Evolutionary conservation across 2,113 vertebrate genomes (phyloP).

Genomic region (Ptilorrhoa leucosticta): DNA sequence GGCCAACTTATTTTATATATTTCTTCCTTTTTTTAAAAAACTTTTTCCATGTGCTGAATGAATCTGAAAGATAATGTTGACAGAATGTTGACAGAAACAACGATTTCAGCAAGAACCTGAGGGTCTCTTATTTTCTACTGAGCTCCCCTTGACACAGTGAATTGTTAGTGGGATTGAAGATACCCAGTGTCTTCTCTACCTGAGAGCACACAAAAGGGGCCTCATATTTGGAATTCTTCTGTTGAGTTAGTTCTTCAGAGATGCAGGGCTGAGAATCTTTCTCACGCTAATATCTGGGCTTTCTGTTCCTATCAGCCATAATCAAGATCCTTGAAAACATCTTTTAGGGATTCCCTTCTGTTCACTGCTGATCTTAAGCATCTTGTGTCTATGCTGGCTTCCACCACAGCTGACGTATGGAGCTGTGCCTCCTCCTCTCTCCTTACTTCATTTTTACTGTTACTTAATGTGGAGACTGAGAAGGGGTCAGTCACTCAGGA

Average conservation of each 20-base stretch:
- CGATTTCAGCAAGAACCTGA: not conserved
- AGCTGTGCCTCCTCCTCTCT: not conserved
- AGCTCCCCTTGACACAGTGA: not conserved
- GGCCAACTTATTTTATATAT: not conserved
- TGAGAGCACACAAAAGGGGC: not conserved
- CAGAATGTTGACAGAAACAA: not conserved
- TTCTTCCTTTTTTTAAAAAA: rapidly evolving
- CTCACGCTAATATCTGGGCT: not conserved
- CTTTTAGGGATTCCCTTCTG: not conserved
- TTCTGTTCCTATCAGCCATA: not conserved
- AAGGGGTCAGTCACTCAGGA: not conserved
- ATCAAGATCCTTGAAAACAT: not conserved
- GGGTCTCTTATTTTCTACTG: not conserved
- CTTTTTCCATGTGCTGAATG: not conserved
- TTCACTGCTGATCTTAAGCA: not conserved
- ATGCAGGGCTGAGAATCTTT: not conserved
- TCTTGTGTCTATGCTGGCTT: not conserved
- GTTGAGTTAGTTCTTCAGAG: not conserved
- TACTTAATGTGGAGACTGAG: not conserved
- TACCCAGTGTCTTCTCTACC: not conserved
- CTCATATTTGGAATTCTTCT: not conserved
- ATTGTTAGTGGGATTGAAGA: not conserved
- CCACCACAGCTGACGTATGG: not conserved
- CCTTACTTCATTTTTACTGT: not conserved
- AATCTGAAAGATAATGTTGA: not conserved